These are phyloP conservation scores for Galleria mellonella DNA, from an alignment of 1,140 invertebrate species.

Conservation along the genomic window DNA sequence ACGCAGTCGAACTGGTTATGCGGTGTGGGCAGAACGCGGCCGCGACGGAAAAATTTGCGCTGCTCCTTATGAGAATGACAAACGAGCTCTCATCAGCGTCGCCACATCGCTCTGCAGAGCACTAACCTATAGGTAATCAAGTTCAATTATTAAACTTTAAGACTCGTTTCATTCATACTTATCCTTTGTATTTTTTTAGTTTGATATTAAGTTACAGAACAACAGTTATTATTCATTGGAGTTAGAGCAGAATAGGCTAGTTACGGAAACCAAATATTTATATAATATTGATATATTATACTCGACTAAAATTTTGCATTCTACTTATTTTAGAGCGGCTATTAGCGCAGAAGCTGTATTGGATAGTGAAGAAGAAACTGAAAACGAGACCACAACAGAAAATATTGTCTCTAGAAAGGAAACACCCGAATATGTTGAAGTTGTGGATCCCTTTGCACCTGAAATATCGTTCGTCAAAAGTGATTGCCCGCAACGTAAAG, in stretches of 20 bases:
- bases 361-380: constrained; percentile 68
- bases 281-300: too few species aligned
- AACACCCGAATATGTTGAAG: constrained; percentile 80
- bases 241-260: too few species aligned
- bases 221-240: too few species aligned
- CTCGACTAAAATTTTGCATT: constrained; percentile 2
- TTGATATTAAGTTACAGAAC: too few species aligned
- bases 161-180: too few species aligned
- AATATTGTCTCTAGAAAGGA: constrained; percentile 7
- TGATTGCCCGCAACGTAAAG: constrained; percentile 83
- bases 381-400: constrained; percentile 62
- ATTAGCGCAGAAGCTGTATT: constrained; percentile 49
- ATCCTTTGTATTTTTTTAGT: too few species aligned
- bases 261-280: too few species aligned
- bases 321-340: constrained; percentile 30
- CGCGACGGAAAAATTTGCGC: constrained; percentile 85
- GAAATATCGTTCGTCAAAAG: constrained; percentile 88
- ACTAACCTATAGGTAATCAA: constrained; percentile 82
- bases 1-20: constrained; percentile 84
- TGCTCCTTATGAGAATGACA: constrained; percentile 79
- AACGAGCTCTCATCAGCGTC: constrained; percentile 74
- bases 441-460: constrained; percentile 84
- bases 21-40: constrained; percentile 88
- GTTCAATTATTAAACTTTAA: too few species aligned
- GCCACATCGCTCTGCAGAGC: constrained; percentile 85